phyloP scores from a whole-genome alignment of 2,113 vertebrate species.

The Clarias magur region DNA sequence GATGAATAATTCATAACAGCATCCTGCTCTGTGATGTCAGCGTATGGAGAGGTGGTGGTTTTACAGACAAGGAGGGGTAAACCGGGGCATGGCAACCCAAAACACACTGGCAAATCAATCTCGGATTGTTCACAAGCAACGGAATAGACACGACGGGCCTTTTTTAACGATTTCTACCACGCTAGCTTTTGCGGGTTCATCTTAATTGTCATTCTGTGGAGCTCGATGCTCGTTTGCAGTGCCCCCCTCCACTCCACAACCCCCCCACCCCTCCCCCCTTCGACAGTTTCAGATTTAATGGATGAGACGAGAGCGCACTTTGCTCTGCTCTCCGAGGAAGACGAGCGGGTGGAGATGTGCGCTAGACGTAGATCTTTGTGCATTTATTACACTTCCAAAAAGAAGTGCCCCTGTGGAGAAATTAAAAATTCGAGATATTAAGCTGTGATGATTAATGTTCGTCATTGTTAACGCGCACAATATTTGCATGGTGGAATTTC shows the following conservation, averaged over 20 bases:
- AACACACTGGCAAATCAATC: constrained; percentile 33
- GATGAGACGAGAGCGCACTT: background rate
- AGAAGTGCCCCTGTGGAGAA: background rate
- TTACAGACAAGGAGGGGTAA: background rate
- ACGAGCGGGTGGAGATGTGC: background rate
- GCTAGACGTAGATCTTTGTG: background rate
- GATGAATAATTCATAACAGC: constrained; percentile 54
- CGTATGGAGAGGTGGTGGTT: background rate
- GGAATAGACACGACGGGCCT: constrained; percentile 20
- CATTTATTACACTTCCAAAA: background rate
- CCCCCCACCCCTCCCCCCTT: background rate
- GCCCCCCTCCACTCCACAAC: too few relatives aligned
- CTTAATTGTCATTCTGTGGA: constrained; percentile 32
- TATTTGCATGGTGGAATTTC: background rate
- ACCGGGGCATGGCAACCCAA: constrained; percentile 5
- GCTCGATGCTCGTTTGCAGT: constrained; percentile 1
- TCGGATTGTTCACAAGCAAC: constrained; percentile 2
- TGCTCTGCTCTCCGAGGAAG: background rate
- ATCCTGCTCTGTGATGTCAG: constrained; percentile 10
- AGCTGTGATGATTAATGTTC: background rate
- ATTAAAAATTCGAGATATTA: background rate
- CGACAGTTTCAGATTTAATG: constrained; percentile 19
- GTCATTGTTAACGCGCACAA: too few relatives aligned
- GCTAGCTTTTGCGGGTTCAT: constrained; percentile 11
- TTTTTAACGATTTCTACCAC: constrained; percentile 32